Evolutionary conservation across 2,113 vertebrate species (phyloP), one percentile per base, ranked within the genome.

Genomic region (Pteronura brasiliensis): DNA sequence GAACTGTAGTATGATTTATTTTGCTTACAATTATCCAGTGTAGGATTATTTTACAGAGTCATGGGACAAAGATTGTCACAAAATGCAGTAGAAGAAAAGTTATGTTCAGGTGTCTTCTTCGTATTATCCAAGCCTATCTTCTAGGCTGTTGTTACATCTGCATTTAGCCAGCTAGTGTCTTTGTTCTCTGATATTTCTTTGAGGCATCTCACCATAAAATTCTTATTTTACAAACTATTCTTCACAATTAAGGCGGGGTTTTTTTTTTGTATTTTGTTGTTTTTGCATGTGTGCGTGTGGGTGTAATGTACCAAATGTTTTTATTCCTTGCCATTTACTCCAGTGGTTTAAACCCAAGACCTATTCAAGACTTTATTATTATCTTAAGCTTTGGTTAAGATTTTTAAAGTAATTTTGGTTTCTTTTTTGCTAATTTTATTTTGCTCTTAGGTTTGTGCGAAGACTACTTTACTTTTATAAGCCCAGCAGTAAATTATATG

Each of bases 391-490:
- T 0, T 88, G 12, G 7, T 76, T 86, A 97, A 76, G 34, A 63
- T 88, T 84, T 84, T 34, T 87, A 85, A 88, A 96, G n/a, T 85
- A 77, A 69, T 86, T 57, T 90, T 67, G 9, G 0, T 57, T 92
- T 94, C 86, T 96, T 82, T 67, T 20, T 86, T 90, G 21, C 49
- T 80, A 61, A 67, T 92, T 98, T 25, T 67, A 65, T 91, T 97
- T 97, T 97, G 49, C 65, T 96, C 77, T 92, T 97, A 99, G 99
- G 98, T 99, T 99, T 99, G 99, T 99, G 79, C 99, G 99, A 87
- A 99, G 99, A 98, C 98, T 99, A 88, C 99, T 99, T 67, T 99
- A 99, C 98, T 99, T 99, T 98, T 99, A 99, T 97, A 99, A 99
- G 96, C 99, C 99, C 90, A 99, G 99, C 98, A 99, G 99, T 98